Conservation (phyloP, 2,888 invertebrate genomes). For the Caenorhabditis japonica region DNA sequence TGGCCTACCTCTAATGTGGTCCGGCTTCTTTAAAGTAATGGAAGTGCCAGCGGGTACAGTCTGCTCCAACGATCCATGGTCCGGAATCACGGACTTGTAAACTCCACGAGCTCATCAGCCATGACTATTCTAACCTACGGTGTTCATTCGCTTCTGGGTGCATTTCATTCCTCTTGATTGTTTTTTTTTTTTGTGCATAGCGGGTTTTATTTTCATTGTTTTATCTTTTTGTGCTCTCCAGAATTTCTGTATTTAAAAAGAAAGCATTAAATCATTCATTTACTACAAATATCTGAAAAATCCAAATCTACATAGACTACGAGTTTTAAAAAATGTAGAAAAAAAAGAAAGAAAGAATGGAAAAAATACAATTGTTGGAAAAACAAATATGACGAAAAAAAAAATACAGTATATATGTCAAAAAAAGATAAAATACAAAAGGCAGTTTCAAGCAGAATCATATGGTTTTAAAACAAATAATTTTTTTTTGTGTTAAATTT, state of each 20-base stretch:
- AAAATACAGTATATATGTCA: constrained; percentile 7
- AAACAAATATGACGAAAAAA: not conserved
- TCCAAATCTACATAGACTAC: constrained; percentile 9
- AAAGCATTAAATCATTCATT: constrained; percentile 25
- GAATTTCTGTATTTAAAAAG: too few relatives aligned
- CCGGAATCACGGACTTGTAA: constrained; percentile 61
- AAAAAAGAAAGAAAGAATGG: constrained; percentile 15
- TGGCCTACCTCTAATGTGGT: constrained; percentile 63
- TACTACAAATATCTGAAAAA: constrained; percentile 13
- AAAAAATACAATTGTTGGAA: constrained; percentile 5
- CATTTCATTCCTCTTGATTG: constrained; percentile 14
- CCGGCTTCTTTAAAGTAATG: constrained; percentile 60
- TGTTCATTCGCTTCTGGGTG: constrained; percentile 18
- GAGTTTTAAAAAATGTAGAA: constrained; percentile 14
- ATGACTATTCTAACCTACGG: constrained; percentile 13
- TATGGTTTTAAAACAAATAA: too few relatives aligned
- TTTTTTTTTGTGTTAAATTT: too few relatives aligned
- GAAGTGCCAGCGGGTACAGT: constrained; percentile 51
- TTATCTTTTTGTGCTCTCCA: too few relatives aligned
- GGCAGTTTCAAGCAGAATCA: constrained; percentile 19
- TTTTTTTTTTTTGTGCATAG: constrained; percentile 28
- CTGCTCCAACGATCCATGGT: constrained; percentile 61
- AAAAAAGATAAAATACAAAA: constrained; percentile 27
- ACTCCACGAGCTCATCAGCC: constrained; percentile 7
- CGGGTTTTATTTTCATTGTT: constrained; percentile 26